These are phyloP conservation scores for Eubasilissa splendida DNA, from an alignment of 2,888 invertebrate genomes.

Conservation along the genomic window DNA sequence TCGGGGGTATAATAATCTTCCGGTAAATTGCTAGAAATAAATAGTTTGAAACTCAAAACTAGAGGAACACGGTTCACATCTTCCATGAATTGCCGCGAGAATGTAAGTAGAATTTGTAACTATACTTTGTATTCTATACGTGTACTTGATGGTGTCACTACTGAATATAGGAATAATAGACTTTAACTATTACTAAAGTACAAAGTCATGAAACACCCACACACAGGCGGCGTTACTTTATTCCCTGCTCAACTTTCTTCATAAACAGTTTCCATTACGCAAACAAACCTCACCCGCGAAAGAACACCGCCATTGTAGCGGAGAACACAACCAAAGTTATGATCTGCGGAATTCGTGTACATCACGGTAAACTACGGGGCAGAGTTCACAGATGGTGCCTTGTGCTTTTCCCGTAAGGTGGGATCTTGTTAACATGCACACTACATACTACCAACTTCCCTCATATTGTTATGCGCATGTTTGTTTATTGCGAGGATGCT, in stretches of 20 bases:
- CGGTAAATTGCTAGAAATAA: no score
- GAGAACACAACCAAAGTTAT: slow-evolving; percentile 27
- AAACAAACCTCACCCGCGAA: slow-evolving; percentile 20
- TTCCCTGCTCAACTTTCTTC: slow-evolving; percentile 6
- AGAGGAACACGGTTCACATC: no score
- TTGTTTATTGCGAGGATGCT: neutral
- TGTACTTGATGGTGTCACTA: no score
- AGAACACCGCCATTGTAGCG: slow-evolving; percentile 11
- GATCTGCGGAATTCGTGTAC: slow-evolving; percentile 29
- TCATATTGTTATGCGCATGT: neutral
- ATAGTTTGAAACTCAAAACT: no score
- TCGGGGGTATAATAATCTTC: no score
- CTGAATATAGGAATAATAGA: slow-evolving; percentile 1
- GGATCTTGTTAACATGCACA: slow-evolving; percentile 14
- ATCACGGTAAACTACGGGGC: slow-evolving; percentile 1
- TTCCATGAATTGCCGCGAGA: no score
- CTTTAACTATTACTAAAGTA: neutral
- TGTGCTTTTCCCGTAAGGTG: slow-evolving; percentile 8
- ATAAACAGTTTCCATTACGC: slow-evolving; percentile 9
- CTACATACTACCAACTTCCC: neutral
- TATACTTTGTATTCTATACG: no score
- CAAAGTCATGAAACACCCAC: neutral
- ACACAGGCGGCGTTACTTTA: neutral
- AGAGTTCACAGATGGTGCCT: slow-evolving; percentile 28
- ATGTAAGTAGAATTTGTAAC: no score